phyloP scores from a whole-genome alignment of 2,888 invertebrate species.

The Drosophila quinaria region DNA sequence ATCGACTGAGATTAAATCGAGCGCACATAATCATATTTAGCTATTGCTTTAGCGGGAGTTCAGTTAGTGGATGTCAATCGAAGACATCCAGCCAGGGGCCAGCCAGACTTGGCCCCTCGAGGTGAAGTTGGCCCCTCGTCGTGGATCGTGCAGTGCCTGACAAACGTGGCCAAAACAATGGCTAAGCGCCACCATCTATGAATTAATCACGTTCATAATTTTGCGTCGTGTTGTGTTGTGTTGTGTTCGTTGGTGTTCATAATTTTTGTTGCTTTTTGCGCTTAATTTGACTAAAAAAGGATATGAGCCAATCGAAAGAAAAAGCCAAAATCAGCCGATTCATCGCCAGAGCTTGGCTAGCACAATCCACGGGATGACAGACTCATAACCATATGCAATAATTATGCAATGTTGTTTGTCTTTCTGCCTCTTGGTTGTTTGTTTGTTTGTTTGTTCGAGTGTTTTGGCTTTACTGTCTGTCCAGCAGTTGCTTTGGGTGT shows the following conservation, averaged over 20 bases:
- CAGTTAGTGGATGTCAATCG: conserved; percentile 72
- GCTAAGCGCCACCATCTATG: conserved; percentile 82
- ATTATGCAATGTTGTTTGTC: conserved; percentile 65
- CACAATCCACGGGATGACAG: conserved; percentile 36
- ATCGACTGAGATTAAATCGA: conserved; percentile 77
- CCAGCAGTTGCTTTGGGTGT: conserved; percentile 50
- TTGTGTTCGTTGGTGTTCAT: conserved; percentile 23
- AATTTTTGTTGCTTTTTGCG: conserved; percentile 51
- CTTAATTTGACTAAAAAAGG: conserved; percentile 78
- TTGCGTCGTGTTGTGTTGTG: conserved; percentile 69
- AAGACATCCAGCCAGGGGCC: conserved; percentile 37
- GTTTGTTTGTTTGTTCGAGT: conserved; percentile 10
- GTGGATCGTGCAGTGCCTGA: conserved; percentile 62
- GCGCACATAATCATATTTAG: conserved; percentile 82
- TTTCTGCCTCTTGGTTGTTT: conserved; percentile 34
- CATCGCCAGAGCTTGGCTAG: conserved; percentile 49
- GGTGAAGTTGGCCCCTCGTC: conserved; percentile 51
- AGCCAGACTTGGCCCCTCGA: conserved; percentile 54
- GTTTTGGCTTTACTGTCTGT: neutral
- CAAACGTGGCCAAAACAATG: conserved; percentile 71
- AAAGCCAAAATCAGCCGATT: conserved; percentile 50
- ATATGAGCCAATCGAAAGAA: conserved; percentile 51
- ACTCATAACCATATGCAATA: conserved; percentile 71
- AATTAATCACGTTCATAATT: conserved; percentile 83
- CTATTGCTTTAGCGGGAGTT: conserved; percentile 65